Evolutionary conservation across 2,797 vertebrate species (phyloP), one percentile per base, ranked within the genome.

Genomic region (Pristis pectinata): DNA sequence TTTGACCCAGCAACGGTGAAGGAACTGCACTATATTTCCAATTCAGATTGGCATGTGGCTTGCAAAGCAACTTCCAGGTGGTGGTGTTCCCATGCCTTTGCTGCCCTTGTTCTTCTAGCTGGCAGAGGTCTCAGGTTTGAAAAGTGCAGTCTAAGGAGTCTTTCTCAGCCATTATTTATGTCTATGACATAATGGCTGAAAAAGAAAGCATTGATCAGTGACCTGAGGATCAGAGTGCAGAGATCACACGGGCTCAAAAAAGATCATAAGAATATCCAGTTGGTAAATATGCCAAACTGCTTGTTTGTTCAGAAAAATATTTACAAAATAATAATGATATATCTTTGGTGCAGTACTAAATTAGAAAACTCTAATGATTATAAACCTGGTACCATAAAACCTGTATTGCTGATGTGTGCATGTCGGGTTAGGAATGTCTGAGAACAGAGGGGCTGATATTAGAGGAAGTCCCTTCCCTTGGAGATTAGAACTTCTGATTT

Each of bases 321-420:
- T 53, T 59, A 34, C 49, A 59, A 59, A 87, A 34, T 34, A 15
- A 59, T 49, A 87, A 59, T 59, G 27, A 27, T 85, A 13, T 49
- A 27, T 44, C 44, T 24, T 85, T 44, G 53, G 44, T 83, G 83
- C 80, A 83, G 27, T 19, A 95, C 61, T 95, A 94, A 11, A 53
- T 17, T 95, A 95, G 37, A 37, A 95, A 2, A 87, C 30, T 37
- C 77, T 95, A 95, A 95, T 94, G 15, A 67, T 95, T 53, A 70
- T 93, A 95, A 94, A 82, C 0, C 0, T 61, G 95, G 94, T 7
- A 44, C 41, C 82, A 82, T 41, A 44, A 37, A 17, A 44, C 79
- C 22, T 82, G 37, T 41, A 41, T 34, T 76, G 74, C 34, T 34
- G 56, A 27, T 27, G 0, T 49, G 19, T 49, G 41, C 80, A 41